Conservation (phyloP, 2,797 vertebrate species). For the Trachops cirrhosus region DNA sequence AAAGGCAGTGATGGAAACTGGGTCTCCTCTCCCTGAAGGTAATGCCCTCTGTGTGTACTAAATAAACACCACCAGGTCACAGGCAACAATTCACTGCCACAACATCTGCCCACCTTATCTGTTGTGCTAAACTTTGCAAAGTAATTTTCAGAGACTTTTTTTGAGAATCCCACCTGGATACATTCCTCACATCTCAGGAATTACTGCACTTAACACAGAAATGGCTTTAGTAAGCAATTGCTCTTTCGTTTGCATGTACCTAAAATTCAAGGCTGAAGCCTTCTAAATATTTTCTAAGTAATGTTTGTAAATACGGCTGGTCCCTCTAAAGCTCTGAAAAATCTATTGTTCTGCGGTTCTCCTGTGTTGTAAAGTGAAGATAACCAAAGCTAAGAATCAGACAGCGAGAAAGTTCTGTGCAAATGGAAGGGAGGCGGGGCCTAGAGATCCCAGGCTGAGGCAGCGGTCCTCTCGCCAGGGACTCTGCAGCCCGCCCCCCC, state of each 20-base stretch:
- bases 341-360: neutral
- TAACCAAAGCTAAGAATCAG: neutral
- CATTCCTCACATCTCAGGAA: neutral
- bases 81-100: no score
- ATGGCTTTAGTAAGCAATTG: neutral
- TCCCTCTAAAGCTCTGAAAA: neutral
- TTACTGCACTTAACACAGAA: neutral
- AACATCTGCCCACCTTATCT: accelerated
- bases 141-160: neutral
- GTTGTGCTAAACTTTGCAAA: neutral
- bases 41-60: accelerated
- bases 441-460: neutral
- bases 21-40: neutral
- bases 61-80: neutral
- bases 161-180: neutral
- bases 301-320: neutral
- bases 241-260: neutral
- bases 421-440: neutral
- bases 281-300: neutral
- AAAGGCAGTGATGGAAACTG: neutral
- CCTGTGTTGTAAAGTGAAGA: neutral
- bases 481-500: neutral
- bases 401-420: no score
- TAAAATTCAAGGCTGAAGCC: neutral
- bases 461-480: accelerated